phyloP scores from a whole-genome alignment of 2,113 vertebrate species.

The Myotis davidii region DNA sequence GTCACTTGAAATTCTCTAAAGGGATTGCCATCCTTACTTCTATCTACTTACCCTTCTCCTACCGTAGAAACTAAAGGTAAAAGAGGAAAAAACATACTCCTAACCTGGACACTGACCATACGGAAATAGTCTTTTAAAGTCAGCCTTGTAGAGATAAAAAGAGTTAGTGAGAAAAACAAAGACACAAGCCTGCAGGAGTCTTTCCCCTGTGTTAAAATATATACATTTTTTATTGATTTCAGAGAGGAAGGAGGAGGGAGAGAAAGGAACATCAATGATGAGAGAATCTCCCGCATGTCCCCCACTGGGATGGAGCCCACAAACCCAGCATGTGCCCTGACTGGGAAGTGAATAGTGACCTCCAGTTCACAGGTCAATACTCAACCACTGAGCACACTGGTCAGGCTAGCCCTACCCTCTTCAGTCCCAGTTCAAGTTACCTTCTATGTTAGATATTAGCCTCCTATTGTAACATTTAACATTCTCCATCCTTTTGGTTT shows the following conservation, averaged over 20 bases:
- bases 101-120: not conserved
- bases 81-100: not conserved
- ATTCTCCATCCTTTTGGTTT: not conserved
- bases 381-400: too few species aligned
- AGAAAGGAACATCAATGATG: too few species aligned
- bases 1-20: constrained; percentile 46
- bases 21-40: not conserved
- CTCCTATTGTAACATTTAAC: not conserved
- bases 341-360: too few species aligned
- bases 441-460: not conserved
- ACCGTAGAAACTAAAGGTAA: not conserved
- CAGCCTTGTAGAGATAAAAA: not conserved
- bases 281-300: too few species aligned
- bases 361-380: too few species aligned
- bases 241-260: too few species aligned
- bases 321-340: too few species aligned
- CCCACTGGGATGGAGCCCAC: too few species aligned
- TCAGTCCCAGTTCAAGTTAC: not conserved
- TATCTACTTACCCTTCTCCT: constrained; percentile 5
- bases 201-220: not conserved
- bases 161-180: constrained; percentile 1
- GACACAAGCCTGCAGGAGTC: not conserved
- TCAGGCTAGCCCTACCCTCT: not conserved
- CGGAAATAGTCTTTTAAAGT: constrained; percentile 12
- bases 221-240: too few species aligned